Percentiles rank a stretch among this genome's conserved stretches.
phyloP scores from a whole-genome alignment of 2,888 invertebrate genomes.

The Litoditis marina region DNA sequence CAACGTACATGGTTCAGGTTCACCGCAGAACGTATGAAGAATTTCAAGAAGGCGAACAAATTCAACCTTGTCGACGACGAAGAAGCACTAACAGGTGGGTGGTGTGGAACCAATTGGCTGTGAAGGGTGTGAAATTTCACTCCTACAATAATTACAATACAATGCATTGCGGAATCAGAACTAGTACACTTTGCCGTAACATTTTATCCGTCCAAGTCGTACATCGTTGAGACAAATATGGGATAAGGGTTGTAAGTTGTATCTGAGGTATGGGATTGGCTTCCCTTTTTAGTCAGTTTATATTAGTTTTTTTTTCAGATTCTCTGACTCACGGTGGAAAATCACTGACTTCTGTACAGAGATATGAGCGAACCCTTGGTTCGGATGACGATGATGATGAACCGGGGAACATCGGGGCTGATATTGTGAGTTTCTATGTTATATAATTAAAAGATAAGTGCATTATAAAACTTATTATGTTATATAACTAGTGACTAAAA shows the following conservation, averaged over 20 bases:
- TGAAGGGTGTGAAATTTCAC: too few relatives aligned
- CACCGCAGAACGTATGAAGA: slow-evolving; percentile 39
- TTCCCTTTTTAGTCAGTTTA: background rate
- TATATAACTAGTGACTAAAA: too few relatives aligned
- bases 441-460: background rate
- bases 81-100: slow-evolving; percentile 57
- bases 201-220: too few relatives aligned
- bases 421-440: slow-evolving; percentile 17
- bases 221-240: too few relatives aligned
- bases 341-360: slow-evolving; percentile 81
- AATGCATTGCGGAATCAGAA: too few relatives aligned
- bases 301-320: slow-evolving; percentile 8
- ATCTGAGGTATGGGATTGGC: too few relatives aligned
- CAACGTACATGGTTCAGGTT: slow-evolving; percentile 18
- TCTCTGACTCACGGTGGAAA: slow-evolving; percentile 83
- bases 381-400: slow-evolving; percentile 77
- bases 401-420: slow-evolving; percentile 26
- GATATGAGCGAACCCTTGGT: slow-evolving; percentile 77
- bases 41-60: slow-evolving; percentile 40
- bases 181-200: too few relatives aligned
- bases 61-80: slow-evolving; percentile 43
- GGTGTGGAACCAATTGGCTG: too few relatives aligned
- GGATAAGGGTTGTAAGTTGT: too few relatives aligned
- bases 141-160: too few relatives aligned
- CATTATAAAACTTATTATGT: too few relatives aligned